Conservation (phyloP, 2,888 invertebrate genomes). For the Emmelina monodactyla region DNA sequence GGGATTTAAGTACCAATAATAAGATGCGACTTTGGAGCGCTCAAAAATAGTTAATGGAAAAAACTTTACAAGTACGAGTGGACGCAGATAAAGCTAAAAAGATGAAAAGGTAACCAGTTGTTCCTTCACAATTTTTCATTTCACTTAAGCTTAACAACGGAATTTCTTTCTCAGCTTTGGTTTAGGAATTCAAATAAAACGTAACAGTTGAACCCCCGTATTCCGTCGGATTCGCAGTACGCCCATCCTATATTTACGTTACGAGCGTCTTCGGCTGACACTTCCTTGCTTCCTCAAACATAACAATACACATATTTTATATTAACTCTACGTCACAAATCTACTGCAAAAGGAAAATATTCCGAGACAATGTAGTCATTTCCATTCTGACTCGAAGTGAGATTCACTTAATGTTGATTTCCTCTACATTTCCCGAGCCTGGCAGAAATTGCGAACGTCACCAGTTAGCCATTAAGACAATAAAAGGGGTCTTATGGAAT, state of each 20-base stretch:
- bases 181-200: too few species aligned
- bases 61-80: too few species aligned
- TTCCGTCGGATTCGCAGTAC: constrained; percentile 59
- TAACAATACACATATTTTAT: constrained; percentile 28
- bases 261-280: constrained; percentile 34
- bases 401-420: constrained; percentile 1
- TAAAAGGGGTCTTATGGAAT: background rate
- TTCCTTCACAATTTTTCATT: too few species aligned
- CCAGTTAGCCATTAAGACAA: background rate
- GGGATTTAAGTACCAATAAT: constrained; percentile 22
- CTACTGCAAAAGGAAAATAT: constrained; percentile 18
- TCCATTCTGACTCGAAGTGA: constrained; percentile 1
- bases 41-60: background rate
- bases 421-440: background rate
- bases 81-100: too few species aligned
- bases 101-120: too few species aligned
- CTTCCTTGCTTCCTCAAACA: constrained; percentile 32
- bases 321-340: constrained; percentile 35
- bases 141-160: too few species aligned
- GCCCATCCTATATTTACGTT: constrained; percentile 60
- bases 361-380: background rate
- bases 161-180: too few species aligned
- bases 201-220: too few species aligned
- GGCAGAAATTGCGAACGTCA: background rate
- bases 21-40: constrained; percentile 14